A percentile compares a stretch with the other conserved stretches of the same genome.
Evolutionary conservation across 2,113 vertebrate species (phyloP).

Genomic region (Panthera tigris): DNA sequence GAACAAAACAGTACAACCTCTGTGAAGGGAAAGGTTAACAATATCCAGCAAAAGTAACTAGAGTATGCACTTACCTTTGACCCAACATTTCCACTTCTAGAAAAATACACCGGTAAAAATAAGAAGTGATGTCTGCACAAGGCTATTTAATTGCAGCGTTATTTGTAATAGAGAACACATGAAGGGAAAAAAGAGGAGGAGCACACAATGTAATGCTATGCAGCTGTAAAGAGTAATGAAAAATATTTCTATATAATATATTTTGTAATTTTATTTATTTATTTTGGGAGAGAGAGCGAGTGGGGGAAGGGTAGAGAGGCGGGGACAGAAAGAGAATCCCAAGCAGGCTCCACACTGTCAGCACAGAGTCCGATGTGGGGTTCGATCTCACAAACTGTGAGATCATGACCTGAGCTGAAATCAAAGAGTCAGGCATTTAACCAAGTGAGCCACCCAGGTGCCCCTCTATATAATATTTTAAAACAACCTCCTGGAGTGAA

Average conservation of each 20-base stretch:
- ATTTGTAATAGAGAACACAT: neutral
- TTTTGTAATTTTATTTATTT: too few relatives aligned
- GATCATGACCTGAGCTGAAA: too few relatives aligned
- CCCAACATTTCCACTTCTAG: neutral
- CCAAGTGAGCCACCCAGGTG: too few relatives aligned
- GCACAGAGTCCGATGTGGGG: too few relatives aligned
- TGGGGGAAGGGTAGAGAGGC: too few relatives aligned
- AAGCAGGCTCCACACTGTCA: too few relatives aligned
- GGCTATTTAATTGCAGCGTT: neutral
- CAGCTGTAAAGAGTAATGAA: neutral
- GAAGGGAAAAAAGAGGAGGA: neutral
- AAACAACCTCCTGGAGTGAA: neutral
- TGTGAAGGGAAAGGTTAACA: neutral
- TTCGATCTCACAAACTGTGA: too few relatives aligned
- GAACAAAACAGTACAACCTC: neutral
- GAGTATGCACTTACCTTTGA: neutral
- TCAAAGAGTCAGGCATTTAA: too few relatives aligned
- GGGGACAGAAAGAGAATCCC: too few relatives aligned
- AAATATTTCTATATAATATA: neutral
- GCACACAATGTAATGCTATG: neutral
- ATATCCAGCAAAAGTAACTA: neutral
- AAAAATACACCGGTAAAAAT: neutral
- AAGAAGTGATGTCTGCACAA: neutral
- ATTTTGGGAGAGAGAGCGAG: too few relatives aligned
- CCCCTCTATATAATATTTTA: neutral